These are phyloP conservation scores for Benthosema pterotum DNA, from an alignment of 2,797 vertebrate genomes.

Conservation along the genomic window DNA sequence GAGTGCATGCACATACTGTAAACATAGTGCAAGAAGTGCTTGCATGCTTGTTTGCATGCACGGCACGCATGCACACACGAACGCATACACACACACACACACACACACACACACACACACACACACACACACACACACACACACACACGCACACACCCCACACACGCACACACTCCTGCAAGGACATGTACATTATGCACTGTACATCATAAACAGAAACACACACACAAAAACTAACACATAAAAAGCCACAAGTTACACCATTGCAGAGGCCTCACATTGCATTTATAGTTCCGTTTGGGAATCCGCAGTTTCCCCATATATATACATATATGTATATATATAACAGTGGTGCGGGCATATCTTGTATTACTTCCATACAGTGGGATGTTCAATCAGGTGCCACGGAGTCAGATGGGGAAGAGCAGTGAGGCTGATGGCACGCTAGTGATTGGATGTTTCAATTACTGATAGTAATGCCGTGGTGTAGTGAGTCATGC, in stretches of 20 bases:
- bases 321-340: no score
- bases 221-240: background rate
- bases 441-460: conserved; percentile 80
- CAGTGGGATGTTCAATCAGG: conserved; percentile 72
- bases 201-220: no score
- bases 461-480: conserved; percentile 84
- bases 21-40: no score
- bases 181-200: background rate
- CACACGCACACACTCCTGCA: conserved; percentile 12
- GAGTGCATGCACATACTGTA: no score
- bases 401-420: conserved; percentile 72
- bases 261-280: conserved; percentile 8
- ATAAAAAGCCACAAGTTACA: conserved; percentile 10
- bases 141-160: background rate
- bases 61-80: conserved; percentile 13
- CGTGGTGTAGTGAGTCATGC: conserved; percentile 80
- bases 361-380: conserved; percentile 68
- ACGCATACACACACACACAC: conserved; percentile 1
- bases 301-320: conserved; percentile 18
- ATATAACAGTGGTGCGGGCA: conserved; percentile 47
- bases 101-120: background rate
- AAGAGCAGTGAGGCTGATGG: conserved; percentile 75
- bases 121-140: conserved; percentile 8
- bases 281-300: conserved; percentile 23
- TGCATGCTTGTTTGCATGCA: background rate